Evolutionary conservation across 2,888 invertebrate species (phyloP), one percentile per base, ranked within the genome.

Genomic region (Cordilura impudica): DNA sequence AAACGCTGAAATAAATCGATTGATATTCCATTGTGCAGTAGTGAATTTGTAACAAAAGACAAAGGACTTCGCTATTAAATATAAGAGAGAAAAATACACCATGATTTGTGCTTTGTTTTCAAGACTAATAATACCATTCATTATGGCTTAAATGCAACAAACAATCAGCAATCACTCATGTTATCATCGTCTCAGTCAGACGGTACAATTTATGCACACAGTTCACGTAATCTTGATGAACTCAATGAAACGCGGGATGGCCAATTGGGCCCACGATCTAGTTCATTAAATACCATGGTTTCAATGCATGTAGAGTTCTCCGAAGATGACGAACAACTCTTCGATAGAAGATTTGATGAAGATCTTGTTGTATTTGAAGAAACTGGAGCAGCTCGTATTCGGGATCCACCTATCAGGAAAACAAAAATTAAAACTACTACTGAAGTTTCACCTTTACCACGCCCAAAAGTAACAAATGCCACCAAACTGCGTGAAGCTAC

Each of bases 21-120:
- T 6, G 14, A 43, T 39, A 43, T 60, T 53, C 45, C 60, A 26
- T 56, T 18, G 29, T 35, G 31, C 35, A 51, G 23, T 51, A 47
- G 8, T 21, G 47, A 45, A 47, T 61, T 45, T 45, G 8, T 29
- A 47, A 47, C 6, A 58, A 58, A 58, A 61, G 31, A 31, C 12
- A 10, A 10, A 10, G 31, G 31, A 31, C 8, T 10, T 12, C 31
- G 12, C 31, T 10, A 31, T 8, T 31, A 10, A 31, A 2, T 31
- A 10, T 10, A 31, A 31, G 18, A 39, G 45, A 43, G 71, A 63
- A 56, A 58, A 58, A 23, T 49, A 43, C 83, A 86, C 78, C 76
- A 89, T 89, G 89, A 89, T 89, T 82, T 89, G 88, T 83, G 87
- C 87, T 71, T 83, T 89, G 71, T 84, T 89, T 81, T 89, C 89